phyloP scores from a whole-genome alignment of 2,113 vertebrate species.

The Gorilla gorilla region DNA sequence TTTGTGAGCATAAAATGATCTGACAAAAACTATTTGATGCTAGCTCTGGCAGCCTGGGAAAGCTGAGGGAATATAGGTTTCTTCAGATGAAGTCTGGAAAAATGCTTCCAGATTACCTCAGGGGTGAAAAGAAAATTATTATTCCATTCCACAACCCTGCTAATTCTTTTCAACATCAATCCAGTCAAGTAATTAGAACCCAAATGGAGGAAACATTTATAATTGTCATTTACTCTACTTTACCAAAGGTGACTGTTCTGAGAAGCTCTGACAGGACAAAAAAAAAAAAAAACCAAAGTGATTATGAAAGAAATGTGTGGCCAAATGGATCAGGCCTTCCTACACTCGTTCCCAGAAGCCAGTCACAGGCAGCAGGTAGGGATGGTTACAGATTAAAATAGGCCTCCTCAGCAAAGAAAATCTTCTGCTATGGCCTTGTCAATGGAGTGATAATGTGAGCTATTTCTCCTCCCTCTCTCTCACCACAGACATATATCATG shows the following conservation, averaged over 20 bases:
- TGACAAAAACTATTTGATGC: conserved; percentile 45
- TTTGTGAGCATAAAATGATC: conserved; percentile 71
- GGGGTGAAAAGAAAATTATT: conserved; percentile 73
- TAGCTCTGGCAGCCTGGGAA: conserved; percentile 51
- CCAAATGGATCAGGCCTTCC: neutral
- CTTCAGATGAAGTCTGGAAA: conserved; percentile 60
- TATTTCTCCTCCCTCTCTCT: conserved; percentile 46
- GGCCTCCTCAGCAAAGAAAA: conserved; percentile 54
- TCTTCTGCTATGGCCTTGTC: conserved; percentile 7
- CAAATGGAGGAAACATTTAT: conserved; percentile 62
- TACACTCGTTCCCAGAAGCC: neutral
- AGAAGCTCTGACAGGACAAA: neutral
- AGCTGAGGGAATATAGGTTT: conserved; percentile 68
- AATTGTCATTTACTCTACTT: conserved; percentile 54
- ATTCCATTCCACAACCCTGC: conserved; percentile 44
- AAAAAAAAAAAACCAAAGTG: neutral
- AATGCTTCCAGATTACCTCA: conserved; percentile 67
- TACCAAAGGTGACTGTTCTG: conserved; percentile 38
- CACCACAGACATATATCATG: conserved; percentile 11
- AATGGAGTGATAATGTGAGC: neutral
- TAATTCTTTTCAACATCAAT: conserved; percentile 72
- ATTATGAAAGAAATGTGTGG: conserved; percentile 8
- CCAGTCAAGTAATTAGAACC: conserved; percentile 61
- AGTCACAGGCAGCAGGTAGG: neutral
- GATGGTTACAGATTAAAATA: conserved; percentile 46